These are phyloP conservation scores for Dichetophora obliterata DNA, from an alignment of 2,888 invertebrate genomes.

Conservation along the genomic window DNA sequence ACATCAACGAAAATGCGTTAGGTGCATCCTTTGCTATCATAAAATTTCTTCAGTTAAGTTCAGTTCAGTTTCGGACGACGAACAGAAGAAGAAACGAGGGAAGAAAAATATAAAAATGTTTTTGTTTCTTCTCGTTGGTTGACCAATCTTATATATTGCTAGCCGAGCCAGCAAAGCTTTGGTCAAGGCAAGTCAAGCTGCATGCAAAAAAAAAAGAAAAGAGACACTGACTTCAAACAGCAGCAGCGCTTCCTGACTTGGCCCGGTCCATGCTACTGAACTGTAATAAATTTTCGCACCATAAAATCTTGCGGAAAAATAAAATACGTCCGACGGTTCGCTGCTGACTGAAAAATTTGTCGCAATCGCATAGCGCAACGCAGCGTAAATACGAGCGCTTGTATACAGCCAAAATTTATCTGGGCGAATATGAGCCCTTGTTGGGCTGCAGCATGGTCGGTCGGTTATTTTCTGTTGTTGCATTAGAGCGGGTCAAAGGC, in stretches of 20 bases:
- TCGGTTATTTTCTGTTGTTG: conserved; percentile 36
- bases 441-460: not conserved
- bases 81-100: not conserved
- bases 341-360: conserved; percentile 26
- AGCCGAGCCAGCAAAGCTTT: conserved; percentile 31
- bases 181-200: conserved; percentile 56
- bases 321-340: conserved; percentile 51
- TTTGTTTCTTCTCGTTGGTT: conserved; percentile 4
- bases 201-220: not conserved
- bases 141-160: conserved; percentile 1
- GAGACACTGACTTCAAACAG: conserved; percentile 9
- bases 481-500: not conserved
- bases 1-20: conserved; percentile 35
- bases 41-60: not conserved
- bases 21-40: not conserved
- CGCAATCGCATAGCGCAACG: conserved; percentile 62
- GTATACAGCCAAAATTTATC: conserved; percentile 32
- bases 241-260: conserved; percentile 1
- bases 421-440: not conserved
- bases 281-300: conserved; percentile 68
- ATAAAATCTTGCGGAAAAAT: conserved; percentile 67
- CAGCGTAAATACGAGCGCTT: conserved; percentile 61
- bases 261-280: conserved; percentile 48
- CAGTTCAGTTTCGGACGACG: not conserved
- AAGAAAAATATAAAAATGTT: not conserved